Base-by-base conservation (phyloP, 2,113 vertebrate species). In the Uropsilus gracilis region DNA sequence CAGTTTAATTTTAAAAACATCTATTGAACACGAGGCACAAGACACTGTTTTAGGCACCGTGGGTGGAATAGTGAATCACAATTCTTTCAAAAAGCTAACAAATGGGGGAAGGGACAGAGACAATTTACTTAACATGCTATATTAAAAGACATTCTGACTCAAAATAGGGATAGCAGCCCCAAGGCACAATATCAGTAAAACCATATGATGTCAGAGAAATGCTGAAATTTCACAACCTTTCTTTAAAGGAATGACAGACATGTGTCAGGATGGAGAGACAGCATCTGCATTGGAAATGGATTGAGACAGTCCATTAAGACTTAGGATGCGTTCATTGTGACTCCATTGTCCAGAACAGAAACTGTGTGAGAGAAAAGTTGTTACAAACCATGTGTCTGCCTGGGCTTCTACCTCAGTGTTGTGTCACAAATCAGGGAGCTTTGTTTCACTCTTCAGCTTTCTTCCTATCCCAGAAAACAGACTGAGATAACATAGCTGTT, bases 181-280 rank as follows among this genome's bases (percentile, higher is more conserved):
- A 82, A 95, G n/a, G 50, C 69, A 75, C 6, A 59, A 20, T 42
- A 59, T 87, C 20, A 39, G 61, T 34, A 63, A 75, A 91, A 89
- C 30, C 50, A 81, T 93, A 93, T 22, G 16, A 50, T 94, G 63
- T 86, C 55, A 71, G 90, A 78, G 72, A 78, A 91, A 86, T 57
- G 71, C 26, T 57, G 53, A 76, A 83, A 53, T 42, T 24, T 89
- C 55, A 76, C 11, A 82, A 22, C 28, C 13, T 90, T 71, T 84
- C n/a, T 77, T 82, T 34, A 96, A 64, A 59, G 32, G 77, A 39
- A 63, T 48, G 48, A 83, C 30, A 44, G 59, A 66, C 55, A 8
- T 1, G 32, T 24, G 30, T 42, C n/a, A 32, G 63, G 28, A 28
- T 26, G 1, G 14, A 9, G 1, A 20, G 30, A 30, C 28, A 6